These are phyloP conservation scores for Spongilla lacustris DNA, from an alignment of 37 sponge, comb jelly and placozoan species.

Conservation along the genomic window DNA sequence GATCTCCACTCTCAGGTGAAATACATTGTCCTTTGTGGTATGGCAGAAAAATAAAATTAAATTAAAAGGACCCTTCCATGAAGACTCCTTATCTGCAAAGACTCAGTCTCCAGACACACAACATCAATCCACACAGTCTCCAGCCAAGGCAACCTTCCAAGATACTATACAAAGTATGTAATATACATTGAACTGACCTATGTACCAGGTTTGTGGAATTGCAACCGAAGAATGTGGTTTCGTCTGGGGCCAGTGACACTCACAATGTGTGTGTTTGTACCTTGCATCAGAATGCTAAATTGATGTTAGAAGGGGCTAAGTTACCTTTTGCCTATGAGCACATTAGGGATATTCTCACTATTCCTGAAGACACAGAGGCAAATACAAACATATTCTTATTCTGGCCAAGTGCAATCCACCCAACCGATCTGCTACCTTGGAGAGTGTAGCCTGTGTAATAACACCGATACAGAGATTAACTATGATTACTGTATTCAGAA, in stretches of 20 bases:
- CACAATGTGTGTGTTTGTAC: conserved; percentile 62
- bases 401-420: conserved; percentile 17
- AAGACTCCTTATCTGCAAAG: no score
- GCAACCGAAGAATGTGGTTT: conserved; percentile 36
- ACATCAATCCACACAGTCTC: no score
- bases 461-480: neutral
- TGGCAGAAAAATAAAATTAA: no score
- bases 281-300: conserved; percentile 65
- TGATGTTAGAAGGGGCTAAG: conserved; percentile 35
- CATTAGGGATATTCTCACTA: neutral
- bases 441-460: conserved; percentile 14
- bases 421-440: conserved; percentile 27
- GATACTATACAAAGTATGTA: no score
- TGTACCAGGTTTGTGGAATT: conserved; percentile 55
- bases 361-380: neutral
- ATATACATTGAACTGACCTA: no score
- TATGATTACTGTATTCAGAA: neutral
- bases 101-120: no score
- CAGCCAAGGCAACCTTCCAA: no score
- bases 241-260: conserved; percentile 48
- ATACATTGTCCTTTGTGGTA: no score
- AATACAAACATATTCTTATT: conserved; percentile 14
- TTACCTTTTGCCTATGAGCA: neutral
- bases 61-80: no score
- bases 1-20: no score